Conservation (phyloP, 2,888 invertebrate species). For the Andrena hattorfiana region DNA sequence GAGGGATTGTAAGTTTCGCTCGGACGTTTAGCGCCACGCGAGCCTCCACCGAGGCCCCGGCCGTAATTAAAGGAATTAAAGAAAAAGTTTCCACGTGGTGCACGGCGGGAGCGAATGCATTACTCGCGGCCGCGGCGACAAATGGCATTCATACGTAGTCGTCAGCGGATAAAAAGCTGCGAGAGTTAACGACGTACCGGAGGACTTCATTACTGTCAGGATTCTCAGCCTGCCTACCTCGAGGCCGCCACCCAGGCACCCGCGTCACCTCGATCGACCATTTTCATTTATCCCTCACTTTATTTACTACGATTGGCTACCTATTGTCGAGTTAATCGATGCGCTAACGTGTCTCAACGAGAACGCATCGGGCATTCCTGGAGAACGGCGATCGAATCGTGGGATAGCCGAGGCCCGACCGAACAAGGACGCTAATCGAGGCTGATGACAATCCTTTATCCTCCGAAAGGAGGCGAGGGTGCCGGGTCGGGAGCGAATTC, state of each 20-base stretch:
- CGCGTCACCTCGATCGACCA: conserved; percentile 45
- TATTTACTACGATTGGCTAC: background rate
- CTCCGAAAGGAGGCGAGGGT: background rate
- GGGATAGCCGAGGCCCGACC: conserved; percentile 1
- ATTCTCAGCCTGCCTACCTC: conserved; percentile 57
- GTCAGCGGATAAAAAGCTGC: conserved; percentile 72
- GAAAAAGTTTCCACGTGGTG: conserved; percentile 54
- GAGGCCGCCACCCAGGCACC: conserved; percentile 12
- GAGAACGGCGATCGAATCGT: background rate
- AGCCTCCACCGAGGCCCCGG: conserved; percentile 10
- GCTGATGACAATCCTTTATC: conserved; percentile 22
- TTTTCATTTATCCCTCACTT: conserved; percentile 39
- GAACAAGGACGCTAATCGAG: conserved; percentile 17
- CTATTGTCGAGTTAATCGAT: conserved; percentile 37
- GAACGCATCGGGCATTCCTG: too few relatives aligned
- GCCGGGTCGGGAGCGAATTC: conserved; percentile 29
- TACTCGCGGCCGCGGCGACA: conserved; percentile 66
- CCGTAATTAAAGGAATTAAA: conserved; percentile 62
- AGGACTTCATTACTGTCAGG: conserved; percentile 75
- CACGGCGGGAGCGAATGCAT: conserved; percentile 47
- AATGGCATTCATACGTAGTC: conserved; percentile 74
- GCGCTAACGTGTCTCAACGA: background rate
- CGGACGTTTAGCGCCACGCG: conserved; percentile 4
- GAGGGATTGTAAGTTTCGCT: background rate
- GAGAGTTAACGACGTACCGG: conserved; percentile 77